Percentiles rank a stretch among this genome's conserved stretches.
phyloP scores from a whole-genome alignment of 2,888 invertebrate genomes.

The Marronus borbonicus region DNA sequence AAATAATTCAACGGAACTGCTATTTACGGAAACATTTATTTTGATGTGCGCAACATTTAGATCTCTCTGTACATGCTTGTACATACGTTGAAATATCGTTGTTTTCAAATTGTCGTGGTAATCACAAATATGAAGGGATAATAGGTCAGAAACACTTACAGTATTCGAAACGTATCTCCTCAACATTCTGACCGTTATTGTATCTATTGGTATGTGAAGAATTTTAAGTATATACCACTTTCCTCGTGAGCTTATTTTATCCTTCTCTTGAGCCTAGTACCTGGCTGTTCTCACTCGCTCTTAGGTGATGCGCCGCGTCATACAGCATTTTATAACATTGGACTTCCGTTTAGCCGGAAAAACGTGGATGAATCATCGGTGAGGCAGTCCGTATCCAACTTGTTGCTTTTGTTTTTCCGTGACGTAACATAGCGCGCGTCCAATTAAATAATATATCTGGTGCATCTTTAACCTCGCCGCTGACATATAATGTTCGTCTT shows the following conservation, averaged over 20 bases:
- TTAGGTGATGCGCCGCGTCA: slow-evolving; percentile 2
- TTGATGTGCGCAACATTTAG: too few species aligned
- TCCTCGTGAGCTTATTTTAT: neutral
- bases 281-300: slow-evolving; percentile 30
- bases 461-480: slow-evolving; percentile 18
- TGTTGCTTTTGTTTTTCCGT: slow-evolving; percentile 40
- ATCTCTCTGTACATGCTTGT: too few species aligned
- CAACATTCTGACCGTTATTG: neutral
- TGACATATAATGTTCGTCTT: neutral
- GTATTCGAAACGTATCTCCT: too few species aligned
- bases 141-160: too few species aligned
- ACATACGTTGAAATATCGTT: too few species aligned
- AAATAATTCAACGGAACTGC: too few species aligned
- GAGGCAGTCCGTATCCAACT: slow-evolving; percentile 33
- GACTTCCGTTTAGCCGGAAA: slow-evolving; percentile 48
- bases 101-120: too few species aligned
- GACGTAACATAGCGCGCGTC: slow-evolving; percentile 14
- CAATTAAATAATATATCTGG: slow-evolving; percentile 31
- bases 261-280: slow-evolving; percentile 14
- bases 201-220: slow-evolving; percentile 41
- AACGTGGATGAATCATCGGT: slow-evolving; percentile 39
- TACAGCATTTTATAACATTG: neutral
- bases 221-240: slow-evolving; percentile 44
- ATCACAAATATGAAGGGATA: too few species aligned
- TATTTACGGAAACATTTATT: too few species aligned